Percentiles rank a stretch among this genome's conserved stretches.
phyloP scores from a whole-genome alignment of 2,797 vertebrate genomes.

The Halcyon leucocephala region DNA sequence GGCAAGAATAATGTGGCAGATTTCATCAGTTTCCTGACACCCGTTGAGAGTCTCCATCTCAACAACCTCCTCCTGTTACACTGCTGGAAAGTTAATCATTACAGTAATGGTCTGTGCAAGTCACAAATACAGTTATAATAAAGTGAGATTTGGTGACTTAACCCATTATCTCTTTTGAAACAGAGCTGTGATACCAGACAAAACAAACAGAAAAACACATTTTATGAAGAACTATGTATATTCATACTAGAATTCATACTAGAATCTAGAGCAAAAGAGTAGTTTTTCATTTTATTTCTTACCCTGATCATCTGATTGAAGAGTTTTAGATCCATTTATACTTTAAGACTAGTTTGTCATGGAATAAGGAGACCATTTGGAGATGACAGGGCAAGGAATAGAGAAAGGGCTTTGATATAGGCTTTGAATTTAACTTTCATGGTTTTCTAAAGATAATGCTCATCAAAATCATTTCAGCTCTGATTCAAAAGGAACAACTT shows the following conservation, averaged over 20 bases:
- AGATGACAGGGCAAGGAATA: neutral
- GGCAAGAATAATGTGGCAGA: neutral
- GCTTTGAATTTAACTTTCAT: neutral
- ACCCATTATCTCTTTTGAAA: neutral
- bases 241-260: neutral
- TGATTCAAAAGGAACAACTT: neutral
- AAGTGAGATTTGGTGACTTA: neutral
- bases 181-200: neutral
- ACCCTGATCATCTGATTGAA: neutral
- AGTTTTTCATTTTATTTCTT: neutral
- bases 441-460: neutral
- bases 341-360: neutral
- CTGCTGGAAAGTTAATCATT: neutral
- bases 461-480: neutral
- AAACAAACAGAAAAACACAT: neutral
- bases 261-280: neutral
- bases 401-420: neutral
- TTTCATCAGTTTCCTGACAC: neutral
- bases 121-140: neutral
- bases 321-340: neutral
- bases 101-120: neutral
- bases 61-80: neutral
- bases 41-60: neutral
- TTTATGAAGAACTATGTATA: neutral
- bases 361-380: neutral